Evolutionary conservation across 37 sponge, comb jelly and placozoan genomes (phyloP).

Genomic region (Spongia lamella): DNA sequence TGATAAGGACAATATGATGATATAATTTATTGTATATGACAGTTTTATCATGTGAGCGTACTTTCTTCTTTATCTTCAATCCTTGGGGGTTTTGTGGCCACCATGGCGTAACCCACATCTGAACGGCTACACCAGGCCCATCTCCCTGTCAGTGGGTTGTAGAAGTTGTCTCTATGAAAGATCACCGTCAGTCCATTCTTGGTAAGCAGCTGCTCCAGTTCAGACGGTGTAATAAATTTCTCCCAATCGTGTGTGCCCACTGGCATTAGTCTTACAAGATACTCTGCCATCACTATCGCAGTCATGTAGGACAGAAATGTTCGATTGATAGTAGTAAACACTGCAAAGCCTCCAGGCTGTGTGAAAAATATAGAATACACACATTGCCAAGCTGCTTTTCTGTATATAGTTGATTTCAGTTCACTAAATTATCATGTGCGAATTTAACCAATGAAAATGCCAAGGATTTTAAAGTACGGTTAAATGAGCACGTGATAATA

Average conservation of each 20-base stretch:
- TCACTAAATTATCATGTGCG: no score
- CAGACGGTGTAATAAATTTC: slow-evolving; percentile 58
- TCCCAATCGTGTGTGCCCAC: slow-evolving; percentile 68
- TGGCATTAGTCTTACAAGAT: slow-evolving; percentile 35
- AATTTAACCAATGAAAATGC: not conserved
- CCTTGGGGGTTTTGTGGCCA: slow-evolving; percentile 28
- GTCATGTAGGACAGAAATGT: slow-evolving; percentile 39
- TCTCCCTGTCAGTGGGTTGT: slow-evolving; percentile 31
- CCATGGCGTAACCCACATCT: slow-evolving; percentile 43
- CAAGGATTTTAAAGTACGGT: not conserved
- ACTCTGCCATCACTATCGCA: slow-evolving; percentile 60
- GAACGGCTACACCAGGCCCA: slow-evolving; percentile 17
- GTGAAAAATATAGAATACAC: no score
- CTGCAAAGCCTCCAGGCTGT: slow-evolving; percentile 51
- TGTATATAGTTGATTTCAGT: no score
- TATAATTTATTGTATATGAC: no score
- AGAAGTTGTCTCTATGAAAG: slow-evolving; percentile 28
- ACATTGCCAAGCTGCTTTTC: no score
- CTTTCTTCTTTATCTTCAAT: no score
- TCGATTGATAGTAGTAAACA: slow-evolving; percentile 63
- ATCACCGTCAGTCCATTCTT: slow-evolving; percentile 20
- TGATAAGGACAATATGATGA: no score
- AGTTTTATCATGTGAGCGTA: no score
- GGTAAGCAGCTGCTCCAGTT: slow-evolving; percentile 28
- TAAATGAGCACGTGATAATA: no score